Percentiles rank a stretch among this genome's conserved stretches.
These are phyloP conservation scores for Phocides pigmalion DNA, from an alignment of 1,140 invertebrate genomes.

Conservation along the genomic window DNA sequence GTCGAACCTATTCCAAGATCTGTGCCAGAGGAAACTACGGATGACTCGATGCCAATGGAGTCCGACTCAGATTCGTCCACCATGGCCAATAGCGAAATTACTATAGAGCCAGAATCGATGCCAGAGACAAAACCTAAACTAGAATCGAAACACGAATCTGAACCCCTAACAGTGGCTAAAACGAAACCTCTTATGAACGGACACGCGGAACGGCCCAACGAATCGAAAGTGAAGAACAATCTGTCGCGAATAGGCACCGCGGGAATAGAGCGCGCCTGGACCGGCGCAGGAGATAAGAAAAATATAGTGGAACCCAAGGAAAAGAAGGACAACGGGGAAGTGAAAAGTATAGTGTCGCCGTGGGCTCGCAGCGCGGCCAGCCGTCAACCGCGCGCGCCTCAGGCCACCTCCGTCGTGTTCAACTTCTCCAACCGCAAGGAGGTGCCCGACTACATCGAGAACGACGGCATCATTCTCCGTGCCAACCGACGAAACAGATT, in stretches of 20 bases:
- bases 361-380: constrained; percentile 40
- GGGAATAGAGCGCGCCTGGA: constrained; percentile 67
- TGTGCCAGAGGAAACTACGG: constrained; percentile 39
- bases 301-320: constrained; percentile 41
- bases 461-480: constrained; percentile 91
- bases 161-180: constrained; percentile 40
- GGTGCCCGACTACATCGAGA: constrained; percentile 95
- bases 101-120: constrained; percentile 45
- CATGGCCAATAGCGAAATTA: constrained; percentile 27
- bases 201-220: constrained; percentile 45
- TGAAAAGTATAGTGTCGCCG: constrained; percentile 39
- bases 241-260: constrained; percentile 57
- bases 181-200: constrained; percentile 55
- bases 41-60: constrained; percentile 4
- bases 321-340: constrained; percentile 55
- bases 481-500: constrained; percentile 87
- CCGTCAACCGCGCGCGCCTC: constrained; percentile 47
- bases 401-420: constrained; percentile 91
- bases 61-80: constrained; percentile 23
- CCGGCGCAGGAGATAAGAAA: constrained; percentile 51
- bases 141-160: constrained; percentile 25
- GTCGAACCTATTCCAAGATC: constrained; percentile 62
- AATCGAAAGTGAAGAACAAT: constrained; percentile 39
- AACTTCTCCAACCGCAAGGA: constrained; percentile 93
- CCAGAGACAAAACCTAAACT: constrained; percentile 37